Conservation (phyloP, 2,888 invertebrate genomes). For the Eupithecia tripunctaria region DNA sequence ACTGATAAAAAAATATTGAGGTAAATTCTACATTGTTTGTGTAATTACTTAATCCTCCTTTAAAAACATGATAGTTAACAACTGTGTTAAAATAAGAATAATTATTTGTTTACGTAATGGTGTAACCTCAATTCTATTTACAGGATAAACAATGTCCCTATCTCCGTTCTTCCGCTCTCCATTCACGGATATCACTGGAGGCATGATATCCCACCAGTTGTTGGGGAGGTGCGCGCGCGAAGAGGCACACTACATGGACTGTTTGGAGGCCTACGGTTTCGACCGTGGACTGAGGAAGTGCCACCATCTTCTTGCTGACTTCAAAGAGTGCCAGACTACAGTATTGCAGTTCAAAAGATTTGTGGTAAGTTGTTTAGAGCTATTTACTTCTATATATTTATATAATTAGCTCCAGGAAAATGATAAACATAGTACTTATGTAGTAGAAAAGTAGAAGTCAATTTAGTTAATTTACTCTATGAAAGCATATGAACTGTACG, state of each 20-base stretch:
- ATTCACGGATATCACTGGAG: constrained; percentile 88
- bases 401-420: too few relatives aligned
- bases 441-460: too few relatives aligned
- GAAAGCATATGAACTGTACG: neutral
- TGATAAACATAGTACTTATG: too few relatives aligned
- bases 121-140: constrained; percentile 54
- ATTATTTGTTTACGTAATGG: constrained; percentile 70
- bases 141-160: constrained; percentile 79
- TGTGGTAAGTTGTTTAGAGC: constrained; percentile 80
- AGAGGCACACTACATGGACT: constrained; percentile 90
- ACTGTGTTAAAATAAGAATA: neutral
- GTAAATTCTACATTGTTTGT: neutral
- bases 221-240: constrained; percentile 87
- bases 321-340: constrained; percentile 87
- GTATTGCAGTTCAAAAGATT: constrained; percentile 86
- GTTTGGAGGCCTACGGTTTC: constrained; percentile 91
- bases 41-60: neutral
- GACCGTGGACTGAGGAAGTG: constrained; percentile 87
- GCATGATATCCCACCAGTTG: constrained; percentile 86
- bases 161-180: constrained; percentile 88
- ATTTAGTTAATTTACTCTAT: neutral
- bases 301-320: constrained; percentile 86
- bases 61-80: neutral
- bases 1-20: neutral
- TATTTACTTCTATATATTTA: too few relatives aligned